These are phyloP conservation scores for Allobates femoralis DNA, from an alignment of 2,797 vertebrate genomes.

Conservation along the genomic window DNA sequence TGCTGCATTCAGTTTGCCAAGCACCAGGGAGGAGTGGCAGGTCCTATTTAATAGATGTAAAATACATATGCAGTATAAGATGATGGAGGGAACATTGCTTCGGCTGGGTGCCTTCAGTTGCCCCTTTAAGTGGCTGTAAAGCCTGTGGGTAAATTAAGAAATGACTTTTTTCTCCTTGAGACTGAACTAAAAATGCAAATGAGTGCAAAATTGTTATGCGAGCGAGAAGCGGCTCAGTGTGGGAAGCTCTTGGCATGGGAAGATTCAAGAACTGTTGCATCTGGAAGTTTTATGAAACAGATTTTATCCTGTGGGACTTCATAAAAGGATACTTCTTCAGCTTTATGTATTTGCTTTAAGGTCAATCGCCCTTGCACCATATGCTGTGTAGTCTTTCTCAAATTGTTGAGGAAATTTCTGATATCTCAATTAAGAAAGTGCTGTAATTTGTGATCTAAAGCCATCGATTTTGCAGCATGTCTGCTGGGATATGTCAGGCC, in stretches of 20 bases:
- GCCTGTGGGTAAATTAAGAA: constrained; percentile 36
- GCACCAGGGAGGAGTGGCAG: too few species aligned
- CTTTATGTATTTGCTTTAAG: constrained; percentile 51
- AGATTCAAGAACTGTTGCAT: constrained; percentile 68
- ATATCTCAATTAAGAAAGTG: constrained; percentile 14
- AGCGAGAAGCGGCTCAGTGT: constrained; percentile 66
- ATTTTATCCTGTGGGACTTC: constrained; percentile 75
- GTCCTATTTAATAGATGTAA: neutral
- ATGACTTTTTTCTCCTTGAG: constrained; percentile 47
- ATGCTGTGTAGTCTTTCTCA: neutral
- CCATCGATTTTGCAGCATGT: neutral
- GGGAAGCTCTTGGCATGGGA: constrained; percentile 68
- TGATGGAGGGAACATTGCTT: neutral
- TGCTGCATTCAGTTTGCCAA: too few species aligned
- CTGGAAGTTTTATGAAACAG: constrained; percentile 68
- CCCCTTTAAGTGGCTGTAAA: constrained; percentile 14
- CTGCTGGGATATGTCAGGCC: constrained; percentile 3
- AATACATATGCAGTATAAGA: neutral
- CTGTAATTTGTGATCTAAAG: neutral
- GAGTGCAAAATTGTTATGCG: constrained; percentile 66
- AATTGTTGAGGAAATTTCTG: constrained; percentile 1
- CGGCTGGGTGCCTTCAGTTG: neutral
- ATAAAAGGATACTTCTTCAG: constrained; percentile 70
- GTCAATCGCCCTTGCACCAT: constrained; percentile 34
- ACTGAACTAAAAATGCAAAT: constrained; percentile 55